A percentile compares a stretch with the other conserved stretches of the same genome.
These are phyloP conservation scores for Thunnus maccoyii DNA, from an alignment of 2,113 vertebrate species.

Conservation along the genomic window DNA sequence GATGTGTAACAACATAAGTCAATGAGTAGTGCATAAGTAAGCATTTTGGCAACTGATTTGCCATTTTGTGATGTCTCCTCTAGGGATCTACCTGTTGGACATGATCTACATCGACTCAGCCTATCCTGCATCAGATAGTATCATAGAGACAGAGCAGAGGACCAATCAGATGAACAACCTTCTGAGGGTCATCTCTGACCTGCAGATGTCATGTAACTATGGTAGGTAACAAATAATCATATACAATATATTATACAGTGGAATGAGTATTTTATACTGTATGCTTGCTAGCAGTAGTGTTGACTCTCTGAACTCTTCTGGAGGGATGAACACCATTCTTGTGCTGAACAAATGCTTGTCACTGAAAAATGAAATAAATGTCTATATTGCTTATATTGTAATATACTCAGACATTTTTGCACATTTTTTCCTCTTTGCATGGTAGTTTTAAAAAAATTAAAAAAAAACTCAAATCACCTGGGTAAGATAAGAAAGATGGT, in stretches of 20 bases:
- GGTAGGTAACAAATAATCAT: conserved; percentile 81
- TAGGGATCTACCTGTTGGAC: conserved; percentile 96
- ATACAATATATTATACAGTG: not conserved
- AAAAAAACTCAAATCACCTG: too few species aligned
- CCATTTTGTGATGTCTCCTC: not conserved
- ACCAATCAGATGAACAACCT: conserved; percentile 99
- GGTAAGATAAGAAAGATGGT: too few species aligned
- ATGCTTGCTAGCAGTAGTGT: not conserved
- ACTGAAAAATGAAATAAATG: too few species aligned
- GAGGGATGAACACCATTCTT: too few species aligned
- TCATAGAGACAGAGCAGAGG: conserved; percentile 95
- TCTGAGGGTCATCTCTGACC: conserved; percentile 93
- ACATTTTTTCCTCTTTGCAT: too few species aligned
- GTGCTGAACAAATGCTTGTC: too few species aligned
- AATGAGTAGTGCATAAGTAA: not conserved
- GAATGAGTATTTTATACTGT: not conserved
- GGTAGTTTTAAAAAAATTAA: too few species aligned
- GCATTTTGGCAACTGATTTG: not conserved
- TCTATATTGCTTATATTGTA: too few species aligned
- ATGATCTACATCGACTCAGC: conserved; percentile 98
- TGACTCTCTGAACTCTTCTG: too few species aligned
- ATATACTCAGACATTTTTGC: too few species aligned
- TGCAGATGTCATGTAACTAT: conserved; percentile 95
- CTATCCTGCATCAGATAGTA: conserved; percentile 95
- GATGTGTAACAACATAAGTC: too few species aligned